Base-by-base conservation (phyloP, 2,113 vertebrate species). In the Cochlearius cochlearius region DNA sequence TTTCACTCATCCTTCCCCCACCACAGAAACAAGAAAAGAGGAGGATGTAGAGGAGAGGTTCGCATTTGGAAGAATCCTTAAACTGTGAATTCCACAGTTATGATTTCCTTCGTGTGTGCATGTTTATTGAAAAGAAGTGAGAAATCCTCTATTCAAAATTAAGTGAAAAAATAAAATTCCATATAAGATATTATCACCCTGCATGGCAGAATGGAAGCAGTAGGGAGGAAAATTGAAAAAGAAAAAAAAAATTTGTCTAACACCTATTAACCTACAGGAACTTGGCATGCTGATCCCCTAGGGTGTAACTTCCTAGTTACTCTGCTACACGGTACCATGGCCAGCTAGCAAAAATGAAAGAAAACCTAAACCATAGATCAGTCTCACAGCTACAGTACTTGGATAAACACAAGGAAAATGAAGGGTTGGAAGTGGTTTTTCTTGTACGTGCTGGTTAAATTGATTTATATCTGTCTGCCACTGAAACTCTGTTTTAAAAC, bases 381-480 rank as follows among this genome's bases (percentile, higher is more conserved):
- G 67, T 60, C 53, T 95, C 47, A 69, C 52, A 86, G 80, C 83
- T 73, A 52, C 12, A 59, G 15, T 34, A 63, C 52, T 58, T 72
- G 86, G 50, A 79, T 69, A 82, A 90, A 76, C 63, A 93, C 34
- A 52, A 58, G 38, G 74, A 87, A 88, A 93, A 86, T 36, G 63
- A 82, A 89, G 71, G 43, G 30, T 56, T 49, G 26, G 11, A 68
- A 86, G 58, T 90, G 79, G 1, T 34, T 94, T 91, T 79, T 84
- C 45, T 53, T 91, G 59, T 91, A 82, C 2, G 1, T 59, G 50
- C 73, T 78, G 58, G 60, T 92, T 95, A 93, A 90, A 92, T 91
- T 94, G 87, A 96, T 94, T 95, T 94, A 74, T 94, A 91, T 93
- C 86, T 92, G 69, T 92, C 71, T 95, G 88, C 53, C 77, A 63